Percentiles rank a stretch among this genome's conserved stretches.
Conservation (phyloP, 2,797 vertebrate genomes). For the Rhinophrynus dorsalis region DNA sequence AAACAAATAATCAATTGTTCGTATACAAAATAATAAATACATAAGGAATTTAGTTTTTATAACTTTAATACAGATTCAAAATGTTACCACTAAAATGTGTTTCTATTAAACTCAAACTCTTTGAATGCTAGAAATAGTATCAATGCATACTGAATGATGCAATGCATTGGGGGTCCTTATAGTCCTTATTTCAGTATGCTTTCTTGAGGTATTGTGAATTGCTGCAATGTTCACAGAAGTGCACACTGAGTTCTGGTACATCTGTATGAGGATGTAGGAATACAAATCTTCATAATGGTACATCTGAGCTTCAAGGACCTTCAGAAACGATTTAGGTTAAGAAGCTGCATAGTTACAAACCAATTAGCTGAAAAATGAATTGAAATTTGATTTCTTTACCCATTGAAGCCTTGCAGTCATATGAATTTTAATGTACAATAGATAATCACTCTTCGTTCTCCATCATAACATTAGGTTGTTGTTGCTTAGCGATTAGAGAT, state of each 20-base stretch:
- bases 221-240: no score
- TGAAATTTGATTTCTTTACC: constrained; percentile 1
- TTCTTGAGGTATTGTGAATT: no score
- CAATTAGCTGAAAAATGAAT: constrained; percentile 1
- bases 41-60: no score
- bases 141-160: no score
- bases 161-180: no score
- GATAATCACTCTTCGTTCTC: neutral
- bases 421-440: neutral
- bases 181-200: no score
- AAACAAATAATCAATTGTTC: no score
- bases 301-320: neutral
- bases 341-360: neutral
- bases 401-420: neutral
- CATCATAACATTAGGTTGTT: neutral
- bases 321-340: neutral
- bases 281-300: neutral
- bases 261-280: constrained; percentile 11
- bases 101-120: no score
- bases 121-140: no score
- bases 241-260: neutral
- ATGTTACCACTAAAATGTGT: no score
- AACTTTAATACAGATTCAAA: no score
- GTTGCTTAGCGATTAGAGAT: neutral
- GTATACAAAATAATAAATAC: no score